phyloP scores from a whole-genome alignment of 2,888 invertebrate genomes.

The Ephialtes manifestator region DNA sequence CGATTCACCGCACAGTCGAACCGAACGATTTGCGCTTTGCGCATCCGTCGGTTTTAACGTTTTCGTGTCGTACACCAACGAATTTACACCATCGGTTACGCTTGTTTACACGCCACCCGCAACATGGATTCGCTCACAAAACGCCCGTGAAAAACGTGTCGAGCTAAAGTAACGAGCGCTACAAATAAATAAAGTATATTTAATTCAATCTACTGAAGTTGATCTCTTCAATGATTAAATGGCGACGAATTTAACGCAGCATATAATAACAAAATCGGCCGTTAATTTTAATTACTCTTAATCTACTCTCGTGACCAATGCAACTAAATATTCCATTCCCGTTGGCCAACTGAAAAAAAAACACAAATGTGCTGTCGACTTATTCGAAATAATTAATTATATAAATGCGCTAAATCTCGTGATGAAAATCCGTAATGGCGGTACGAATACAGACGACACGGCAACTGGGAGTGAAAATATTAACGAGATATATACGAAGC shows the following conservation, averaged over 20 bases:
- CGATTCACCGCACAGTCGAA: slow-evolving; percentile 5
- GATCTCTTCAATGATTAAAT: background rate
- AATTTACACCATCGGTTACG: slow-evolving; percentile 42
- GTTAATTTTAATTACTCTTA: background rate
- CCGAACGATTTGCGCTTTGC: slow-evolving; percentile 38
- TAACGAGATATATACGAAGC: no score
- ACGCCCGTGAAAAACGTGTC: slow-evolving; percentile 13
- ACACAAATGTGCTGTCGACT: background rate
- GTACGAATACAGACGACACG: background rate
- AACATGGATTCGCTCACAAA: slow-evolving; percentile 2
- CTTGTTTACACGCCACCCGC: slow-evolving; percentile 28
- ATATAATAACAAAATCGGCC: background rate
- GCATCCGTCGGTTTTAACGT: background rate
- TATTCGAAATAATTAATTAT: background rate
- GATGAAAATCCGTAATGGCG: background rate
- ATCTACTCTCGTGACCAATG: background rate
- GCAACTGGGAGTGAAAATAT: no score
- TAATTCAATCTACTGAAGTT: background rate
- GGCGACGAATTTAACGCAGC: background rate
- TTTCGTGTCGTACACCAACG: background rate
- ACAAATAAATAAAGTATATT: background rate
- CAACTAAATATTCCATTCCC: slow-evolving; percentile 10
- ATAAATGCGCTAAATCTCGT: background rate
- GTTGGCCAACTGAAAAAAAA: slow-evolving; percentile 7
- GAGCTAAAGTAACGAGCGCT: slow-evolving; percentile 2